phyloP scores from a whole-genome alignment of 2,113 vertebrate genomes.

The Grallaria varia region DNA sequence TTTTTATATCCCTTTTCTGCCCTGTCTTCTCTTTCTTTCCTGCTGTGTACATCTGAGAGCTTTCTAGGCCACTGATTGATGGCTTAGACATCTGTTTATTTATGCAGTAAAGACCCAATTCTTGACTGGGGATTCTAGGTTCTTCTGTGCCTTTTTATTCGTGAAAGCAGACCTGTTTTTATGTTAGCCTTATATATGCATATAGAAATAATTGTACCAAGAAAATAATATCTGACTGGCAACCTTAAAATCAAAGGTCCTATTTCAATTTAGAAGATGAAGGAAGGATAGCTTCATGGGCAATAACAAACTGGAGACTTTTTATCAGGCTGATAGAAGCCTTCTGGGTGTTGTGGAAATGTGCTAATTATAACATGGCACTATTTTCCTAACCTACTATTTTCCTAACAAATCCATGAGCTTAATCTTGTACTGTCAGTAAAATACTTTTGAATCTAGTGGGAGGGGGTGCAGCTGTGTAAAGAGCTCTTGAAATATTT shows the following conservation, averaged over 20 bases:
- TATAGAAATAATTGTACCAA: not conserved
- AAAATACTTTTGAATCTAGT: not conserved
- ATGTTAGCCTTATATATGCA: not conserved
- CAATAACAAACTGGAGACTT: not conserved
- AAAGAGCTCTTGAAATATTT: not conserved
- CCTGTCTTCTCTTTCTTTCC: not conserved
- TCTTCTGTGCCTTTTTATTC: not conserved
- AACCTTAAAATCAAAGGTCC: not conserved
- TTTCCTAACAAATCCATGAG: not conserved
- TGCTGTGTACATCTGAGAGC: not conserved
- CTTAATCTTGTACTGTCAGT: not conserved
- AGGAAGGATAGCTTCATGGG: not conserved
- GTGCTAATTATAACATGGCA: not conserved
- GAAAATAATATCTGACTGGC: not conserved
- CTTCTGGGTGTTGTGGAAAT: not conserved
- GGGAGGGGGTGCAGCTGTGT: not conserved
- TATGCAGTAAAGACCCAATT: not conserved
- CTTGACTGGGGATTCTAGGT: not conserved
- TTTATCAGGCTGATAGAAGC: not conserved
- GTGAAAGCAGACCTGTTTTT: not conserved
- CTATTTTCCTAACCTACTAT: not conserved
- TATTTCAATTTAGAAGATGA: not conserved
- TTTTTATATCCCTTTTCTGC: not conserved
- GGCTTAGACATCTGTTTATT: not conserved
- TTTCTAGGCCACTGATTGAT: not conserved